Evolutionary conservation across 92 coral and sea anemone genomes (phyloP).

Genomic region (Heliopora coerulea): DNA sequence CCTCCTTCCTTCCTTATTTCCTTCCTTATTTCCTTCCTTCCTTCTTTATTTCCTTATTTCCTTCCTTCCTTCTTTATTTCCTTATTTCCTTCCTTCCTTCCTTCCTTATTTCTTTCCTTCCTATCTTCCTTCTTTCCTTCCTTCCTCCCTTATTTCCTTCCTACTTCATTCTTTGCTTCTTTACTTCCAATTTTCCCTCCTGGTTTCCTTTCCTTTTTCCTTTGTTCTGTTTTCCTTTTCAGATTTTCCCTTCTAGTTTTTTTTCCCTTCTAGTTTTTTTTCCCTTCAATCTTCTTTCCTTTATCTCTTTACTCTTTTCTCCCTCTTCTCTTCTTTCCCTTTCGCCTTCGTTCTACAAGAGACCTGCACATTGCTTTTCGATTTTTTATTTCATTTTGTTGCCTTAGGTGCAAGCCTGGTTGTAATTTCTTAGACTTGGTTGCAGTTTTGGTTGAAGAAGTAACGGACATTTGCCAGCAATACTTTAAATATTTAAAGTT

Average conservation of each 20-base stretch:
- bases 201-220: neutral
- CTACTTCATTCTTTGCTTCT: too few species aligned
- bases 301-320: too few species aligned
- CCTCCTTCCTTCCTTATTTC: neutral
- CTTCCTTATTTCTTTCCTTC: neutral
- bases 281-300: too few species aligned
- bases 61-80: neutral
- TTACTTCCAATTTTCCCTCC: too few species aligned
- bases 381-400: neutral
- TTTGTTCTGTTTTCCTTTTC: too few species aligned
- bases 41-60: neutral
- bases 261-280: too few species aligned
- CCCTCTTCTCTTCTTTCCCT: too few species aligned
- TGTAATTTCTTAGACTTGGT: constrained; percentile 51
- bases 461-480: constrained; percentile 60
- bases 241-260: too few species aligned
- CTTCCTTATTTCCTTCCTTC: constrained; percentile 1
- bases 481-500: constrained; percentile 66
- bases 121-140: too few species aligned
- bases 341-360: too few species aligned
- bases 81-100: neutral
- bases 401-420: constrained; percentile 29
- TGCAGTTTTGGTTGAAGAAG: constrained; percentile 24
- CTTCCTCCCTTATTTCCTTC: too few species aligned
- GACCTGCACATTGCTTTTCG: too few species aligned